Conservation (phyloP, 2,113 vertebrate genomes). For the Pseudolaguvia tuberculata region DNA sequence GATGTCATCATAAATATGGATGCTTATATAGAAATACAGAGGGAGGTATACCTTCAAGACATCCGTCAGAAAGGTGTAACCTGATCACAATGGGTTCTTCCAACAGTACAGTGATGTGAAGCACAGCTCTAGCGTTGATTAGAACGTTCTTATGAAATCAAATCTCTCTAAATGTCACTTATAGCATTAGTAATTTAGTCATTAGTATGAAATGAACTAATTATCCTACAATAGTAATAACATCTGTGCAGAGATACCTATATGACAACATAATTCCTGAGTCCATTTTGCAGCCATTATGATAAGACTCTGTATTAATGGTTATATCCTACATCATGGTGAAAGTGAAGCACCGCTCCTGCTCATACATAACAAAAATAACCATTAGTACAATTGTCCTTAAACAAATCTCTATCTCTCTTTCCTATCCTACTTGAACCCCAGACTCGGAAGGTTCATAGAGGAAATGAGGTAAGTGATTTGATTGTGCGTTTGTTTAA, state of each 20-base stretch:
- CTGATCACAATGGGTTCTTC: not conserved
- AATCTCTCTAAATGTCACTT: not conserved
- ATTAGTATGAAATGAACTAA: not conserved
- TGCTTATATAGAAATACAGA: too few relatives aligned
- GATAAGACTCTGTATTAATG: not conserved
- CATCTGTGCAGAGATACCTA: not conserved
- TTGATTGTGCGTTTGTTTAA: not conserved
- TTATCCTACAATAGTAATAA: not conserved
- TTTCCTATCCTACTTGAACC: not conserved
- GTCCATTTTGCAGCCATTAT: not conserved
- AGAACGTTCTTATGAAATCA: constrained; percentile 17
- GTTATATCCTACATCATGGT: constrained; percentile 2
- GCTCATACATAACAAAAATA: not conserved
- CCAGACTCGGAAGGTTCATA: not conserved
- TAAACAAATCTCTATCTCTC: not conserved
- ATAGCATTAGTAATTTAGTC: not conserved
- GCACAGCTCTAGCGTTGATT: not conserved
- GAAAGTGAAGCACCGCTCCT: constrained; percentile 5
- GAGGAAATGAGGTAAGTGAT: not conserved
- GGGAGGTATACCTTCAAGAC: not conserved
- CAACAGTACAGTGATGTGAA: too few relatives aligned
- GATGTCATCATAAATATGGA: too few relatives aligned
- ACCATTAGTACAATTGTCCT: constrained; percentile 36
- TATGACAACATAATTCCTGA: not conserved
- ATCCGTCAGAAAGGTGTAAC: not conserved